A percentile compares a stretch with the other conserved stretches of the same genome.
These are phyloP conservation scores for Anguilla marmorata DNA, from an alignment of 2,797 vertebrate genomes.

Conservation along the genomic window DNA sequence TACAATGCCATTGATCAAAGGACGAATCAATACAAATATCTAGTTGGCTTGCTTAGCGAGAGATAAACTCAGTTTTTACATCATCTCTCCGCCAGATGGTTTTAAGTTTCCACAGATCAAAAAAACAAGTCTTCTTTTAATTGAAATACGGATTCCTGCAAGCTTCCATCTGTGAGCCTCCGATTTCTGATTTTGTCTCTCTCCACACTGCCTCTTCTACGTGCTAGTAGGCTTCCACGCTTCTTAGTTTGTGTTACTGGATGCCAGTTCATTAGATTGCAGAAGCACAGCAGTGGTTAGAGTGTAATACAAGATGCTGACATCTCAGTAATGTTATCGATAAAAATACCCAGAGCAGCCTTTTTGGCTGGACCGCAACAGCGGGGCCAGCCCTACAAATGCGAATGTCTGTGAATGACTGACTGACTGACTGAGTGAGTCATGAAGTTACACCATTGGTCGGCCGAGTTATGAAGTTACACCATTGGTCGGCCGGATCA, in stretches of 20 bases:
- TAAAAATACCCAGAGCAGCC: not conserved
- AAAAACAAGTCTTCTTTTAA: not conserved
- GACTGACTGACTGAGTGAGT: too few relatives aligned
- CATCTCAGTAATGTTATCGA: not conserved
- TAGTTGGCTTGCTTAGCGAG: not conserved
- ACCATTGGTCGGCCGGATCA: too few relatives aligned
- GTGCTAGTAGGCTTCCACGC: too few relatives aligned
- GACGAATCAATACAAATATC: not conserved
- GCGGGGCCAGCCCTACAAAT: too few relatives aligned
- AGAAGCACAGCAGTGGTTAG: not conserved
- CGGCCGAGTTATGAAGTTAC: too few relatives aligned
- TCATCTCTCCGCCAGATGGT: not conserved
- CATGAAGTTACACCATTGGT: too few relatives aligned
- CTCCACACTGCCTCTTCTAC: too few relatives aligned
- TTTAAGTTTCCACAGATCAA: not conserved
- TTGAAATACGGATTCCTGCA: not conserved
- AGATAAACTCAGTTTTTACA: not conserved
- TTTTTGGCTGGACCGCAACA: not conserved
- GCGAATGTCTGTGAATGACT: too few relatives aligned
- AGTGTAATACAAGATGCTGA: not conserved
- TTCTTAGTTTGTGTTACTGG: not conserved
- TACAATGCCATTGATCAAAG: not conserved
- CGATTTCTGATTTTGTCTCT: not conserved
- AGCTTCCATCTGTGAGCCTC: not conserved
- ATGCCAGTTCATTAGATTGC: not conserved